A percentile compares a stretch with the other conserved stretches of the same genome.
Conservation (phyloP, 1,140 invertebrate species). For the Meloidogyne chitwoodi region DNA sequence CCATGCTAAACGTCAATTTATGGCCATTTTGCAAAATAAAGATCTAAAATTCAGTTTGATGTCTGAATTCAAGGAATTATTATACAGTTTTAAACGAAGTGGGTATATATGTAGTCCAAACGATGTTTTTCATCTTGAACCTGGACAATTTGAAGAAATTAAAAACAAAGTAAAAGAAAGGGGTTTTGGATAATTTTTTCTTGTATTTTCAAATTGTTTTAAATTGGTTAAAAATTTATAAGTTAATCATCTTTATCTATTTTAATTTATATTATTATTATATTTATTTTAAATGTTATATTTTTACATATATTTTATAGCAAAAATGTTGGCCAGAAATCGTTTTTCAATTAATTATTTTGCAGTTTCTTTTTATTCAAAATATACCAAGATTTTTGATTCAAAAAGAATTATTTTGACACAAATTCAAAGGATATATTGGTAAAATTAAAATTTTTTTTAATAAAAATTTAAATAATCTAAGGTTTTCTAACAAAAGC, state of each 20-base stretch:
- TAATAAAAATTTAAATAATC: not conserved
- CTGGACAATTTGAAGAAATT: not conserved
- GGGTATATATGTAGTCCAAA: not conserved
- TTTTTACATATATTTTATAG: not conserved
- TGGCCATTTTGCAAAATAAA: not conserved
- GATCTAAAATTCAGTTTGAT: not conserved
- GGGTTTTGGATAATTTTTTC: not conserved
- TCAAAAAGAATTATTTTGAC: not conserved
- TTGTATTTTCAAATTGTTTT: not conserved
- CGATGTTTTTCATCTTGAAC: conserved; percentile 3
- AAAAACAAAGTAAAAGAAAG: not conserved
- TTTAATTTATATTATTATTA: not conserved
- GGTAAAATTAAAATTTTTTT: not conserved
- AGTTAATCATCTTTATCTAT: not conserved
- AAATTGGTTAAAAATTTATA: not conserved
- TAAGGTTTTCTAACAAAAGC: not conserved
- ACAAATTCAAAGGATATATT: not conserved
- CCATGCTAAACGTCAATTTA: not conserved
- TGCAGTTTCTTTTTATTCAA: not conserved
- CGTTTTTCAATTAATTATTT: not conserved
- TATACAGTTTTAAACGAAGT: not conserved
- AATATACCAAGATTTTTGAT: not conserved
- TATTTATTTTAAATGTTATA: not conserved
- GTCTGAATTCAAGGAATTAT: not conserved
- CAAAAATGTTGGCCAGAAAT: not conserved